A percentile compares a stretch with the other conserved stretches of the same genome.
phyloP scores from a whole-genome alignment of 2,888 invertebrate genomes.

The Andrena fulva region DNA sequence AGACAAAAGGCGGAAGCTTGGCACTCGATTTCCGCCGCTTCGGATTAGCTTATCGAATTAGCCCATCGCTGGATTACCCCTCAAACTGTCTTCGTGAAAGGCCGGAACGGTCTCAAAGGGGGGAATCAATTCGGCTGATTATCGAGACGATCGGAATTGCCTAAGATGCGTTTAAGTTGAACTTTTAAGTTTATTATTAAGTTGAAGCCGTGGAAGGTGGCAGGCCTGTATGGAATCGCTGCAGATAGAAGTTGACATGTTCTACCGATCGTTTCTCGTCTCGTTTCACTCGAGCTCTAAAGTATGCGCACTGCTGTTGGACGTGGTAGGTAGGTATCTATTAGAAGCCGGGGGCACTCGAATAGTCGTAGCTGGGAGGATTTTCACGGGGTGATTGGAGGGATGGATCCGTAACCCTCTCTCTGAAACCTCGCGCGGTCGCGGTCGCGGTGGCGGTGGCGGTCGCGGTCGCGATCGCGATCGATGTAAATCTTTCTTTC shows the following conservation, averaged over 20 bases:
- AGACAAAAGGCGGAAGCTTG: conserved; percentile 20
- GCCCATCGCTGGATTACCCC: conserved; percentile 47
- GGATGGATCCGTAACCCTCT: neutral
- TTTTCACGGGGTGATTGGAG: neutral
- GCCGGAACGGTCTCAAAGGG: conserved; percentile 24
- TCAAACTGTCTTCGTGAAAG: conserved; percentile 38
- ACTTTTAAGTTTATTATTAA: neutral
- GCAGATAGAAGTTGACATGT: neutral
- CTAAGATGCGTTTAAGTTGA: conserved; percentile 18
- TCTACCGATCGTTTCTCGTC: neutral
- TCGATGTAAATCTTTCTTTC: conserved; percentile 6
- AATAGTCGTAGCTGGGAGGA: neutral
- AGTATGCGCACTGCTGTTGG: neutral
- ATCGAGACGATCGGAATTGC: conserved; percentile 19
- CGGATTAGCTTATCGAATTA: conserved; percentile 55
- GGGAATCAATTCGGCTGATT: conserved; percentile 30
- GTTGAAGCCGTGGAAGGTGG: neutral
- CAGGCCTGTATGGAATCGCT: neutral
- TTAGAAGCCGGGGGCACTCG: neutral
- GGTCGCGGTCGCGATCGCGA: too few relatives aligned
- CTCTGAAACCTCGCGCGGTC: neutral
- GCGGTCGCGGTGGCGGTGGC: neutral
- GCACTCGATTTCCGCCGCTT: conserved; percentile 2
- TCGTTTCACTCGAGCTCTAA: neutral
- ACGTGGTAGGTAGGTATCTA: neutral